phyloP scores from a whole-genome alignment of 2,797 vertebrate genomes.

The Poecilia velifera region DNA sequence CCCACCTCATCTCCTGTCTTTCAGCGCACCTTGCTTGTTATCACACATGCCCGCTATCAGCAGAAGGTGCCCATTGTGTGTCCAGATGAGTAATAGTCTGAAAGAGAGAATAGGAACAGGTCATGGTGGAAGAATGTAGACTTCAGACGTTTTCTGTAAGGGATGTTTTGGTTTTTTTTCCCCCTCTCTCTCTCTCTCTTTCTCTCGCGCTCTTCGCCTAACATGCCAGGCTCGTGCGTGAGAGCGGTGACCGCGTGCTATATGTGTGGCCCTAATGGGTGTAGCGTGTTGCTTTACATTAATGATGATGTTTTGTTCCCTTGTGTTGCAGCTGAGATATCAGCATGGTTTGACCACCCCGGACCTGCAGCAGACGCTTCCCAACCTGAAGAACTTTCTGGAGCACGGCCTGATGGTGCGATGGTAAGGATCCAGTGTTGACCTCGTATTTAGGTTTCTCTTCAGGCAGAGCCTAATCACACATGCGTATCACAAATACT shows the following conservation, averaged over 20 bases:
- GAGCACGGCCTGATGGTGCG: conserved; percentile 94
- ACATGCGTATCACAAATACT: neutral
- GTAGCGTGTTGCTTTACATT: conserved; percentile 48
- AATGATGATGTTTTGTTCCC: conserved; percentile 44
- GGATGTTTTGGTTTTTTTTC: conserved; percentile 58
- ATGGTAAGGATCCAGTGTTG: conserved; percentile 83
- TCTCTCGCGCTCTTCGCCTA: neutral
- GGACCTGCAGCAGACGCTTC: conserved; percentile 96
- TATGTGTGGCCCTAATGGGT: conserved; percentile 6
- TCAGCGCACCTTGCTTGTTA: conserved; percentile 70
- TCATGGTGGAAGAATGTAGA: conserved; percentile 69
- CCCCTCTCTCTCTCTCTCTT: conserved; percentile 6
- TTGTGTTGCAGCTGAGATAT: conserved; percentile 89
- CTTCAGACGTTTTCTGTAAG: conserved; percentile 48
- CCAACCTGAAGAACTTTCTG: conserved; percentile 97
- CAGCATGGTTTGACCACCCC: conserved; percentile 95
- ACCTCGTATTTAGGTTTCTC: neutral
- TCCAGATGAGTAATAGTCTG: conserved; percentile 69
- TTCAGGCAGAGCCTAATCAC: neutral
- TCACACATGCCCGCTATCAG: conserved; percentile 66
- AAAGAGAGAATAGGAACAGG: conserved; percentile 45
- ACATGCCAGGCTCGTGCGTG: too few relatives aligned
- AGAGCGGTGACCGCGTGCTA: conserved; percentile 5
- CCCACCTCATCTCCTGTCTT: conserved; percentile 59
- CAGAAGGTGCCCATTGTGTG: conserved; percentile 62